Conservation (phyloP, 1,140 invertebrate genomes). For the Meloidogyne hapla region DNA sequence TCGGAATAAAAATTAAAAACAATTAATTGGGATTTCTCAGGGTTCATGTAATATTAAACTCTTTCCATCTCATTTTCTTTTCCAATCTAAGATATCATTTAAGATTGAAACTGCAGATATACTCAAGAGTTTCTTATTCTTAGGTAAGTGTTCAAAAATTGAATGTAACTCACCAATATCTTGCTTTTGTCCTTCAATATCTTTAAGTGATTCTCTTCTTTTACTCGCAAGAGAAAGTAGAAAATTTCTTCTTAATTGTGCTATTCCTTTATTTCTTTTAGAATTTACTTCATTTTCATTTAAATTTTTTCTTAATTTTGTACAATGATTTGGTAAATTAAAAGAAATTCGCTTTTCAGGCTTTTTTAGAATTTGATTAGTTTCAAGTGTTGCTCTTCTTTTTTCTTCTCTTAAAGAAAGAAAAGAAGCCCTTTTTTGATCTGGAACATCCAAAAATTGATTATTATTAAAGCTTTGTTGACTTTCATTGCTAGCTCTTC, state of each 20-base stretch:
- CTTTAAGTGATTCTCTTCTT: too few species aligned
- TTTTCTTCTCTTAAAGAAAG: slow-evolving; percentile 8
- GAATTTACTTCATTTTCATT: slow-evolving; percentile 4
- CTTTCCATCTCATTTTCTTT: too few species aligned
- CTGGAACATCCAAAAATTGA: slow-evolving; percentile 12
- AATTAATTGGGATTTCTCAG: too few species aligned
- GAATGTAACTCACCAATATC: too few species aligned
- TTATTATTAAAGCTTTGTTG: neutral
- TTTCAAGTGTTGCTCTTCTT: neutral
- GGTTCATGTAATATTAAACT: too few species aligned
- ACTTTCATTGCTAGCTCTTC: neutral
- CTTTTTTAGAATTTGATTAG: neutral
- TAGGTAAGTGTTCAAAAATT: too few species aligned
- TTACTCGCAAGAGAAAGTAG: too few species aligned
- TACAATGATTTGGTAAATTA: slow-evolving; percentile 8
- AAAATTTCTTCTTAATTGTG: neutral
- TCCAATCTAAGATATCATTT: too few species aligned
- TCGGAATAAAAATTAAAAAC: too few species aligned
- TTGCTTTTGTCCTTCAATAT: too few species aligned
- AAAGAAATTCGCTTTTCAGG: slow-evolving; percentile 22
- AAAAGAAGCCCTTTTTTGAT: slow-evolving; percentile 10
- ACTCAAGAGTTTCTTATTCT: too few species aligned
- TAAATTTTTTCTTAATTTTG: slow-evolving; percentile 5
- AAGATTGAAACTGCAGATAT: too few species aligned
- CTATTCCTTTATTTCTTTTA: neutral